Base-by-base conservation (phyloP, 2,797 vertebrate genomes). In the Micrastur ruficollis region DNA sequence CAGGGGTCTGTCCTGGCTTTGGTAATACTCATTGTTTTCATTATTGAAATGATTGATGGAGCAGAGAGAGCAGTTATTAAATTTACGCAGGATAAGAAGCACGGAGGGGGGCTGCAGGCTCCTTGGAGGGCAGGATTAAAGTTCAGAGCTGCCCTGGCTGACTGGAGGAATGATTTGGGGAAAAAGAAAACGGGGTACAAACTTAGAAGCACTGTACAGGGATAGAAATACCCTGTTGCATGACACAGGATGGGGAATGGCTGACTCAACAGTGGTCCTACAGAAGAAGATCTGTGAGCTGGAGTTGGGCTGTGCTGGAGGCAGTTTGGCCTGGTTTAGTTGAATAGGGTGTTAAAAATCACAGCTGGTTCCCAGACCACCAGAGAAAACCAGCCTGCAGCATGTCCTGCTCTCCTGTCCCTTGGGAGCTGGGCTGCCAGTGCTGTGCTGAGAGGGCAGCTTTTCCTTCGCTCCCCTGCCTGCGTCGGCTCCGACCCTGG, bases 21-120 rank as follows among this genome's bases (percentile, higher is more conserved):
- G 84, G 65, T 92, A 78, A 74, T 81, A 86, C 56, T 93, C 61
- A 83, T 50, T 86, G 84, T 95, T 96, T 92, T 91, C 74, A 91
- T 93, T 93, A 93, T 25, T 93, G 86, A 81, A 94, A 83, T 90
- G 81, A 90, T 36, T 23, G 81, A 88, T 90, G 72, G 42, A 90
- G 53, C 83, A 80, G 78, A 73, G 66, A 92, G 55, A 59, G 55
- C 34, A 62, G 56, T 89, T 83, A 82, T 42, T 94, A 83, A 72
- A 88, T 91, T 92, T 90, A 65, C 68, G 49, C 72, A 68, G 81
- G 49, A 20, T 78, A 61, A 81, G 56, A 67, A 78, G 29, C 22
- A 3, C 50, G 65, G 66, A 78, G 52, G 8, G 27, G 32, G 27
- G 13, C 70, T 89, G 52, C 67, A 67, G 49, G 23, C 49, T 93